Evolutionary conservation across 1,140 invertebrate species (phyloP).

Genomic region (Drosophila suzukii): DNA sequence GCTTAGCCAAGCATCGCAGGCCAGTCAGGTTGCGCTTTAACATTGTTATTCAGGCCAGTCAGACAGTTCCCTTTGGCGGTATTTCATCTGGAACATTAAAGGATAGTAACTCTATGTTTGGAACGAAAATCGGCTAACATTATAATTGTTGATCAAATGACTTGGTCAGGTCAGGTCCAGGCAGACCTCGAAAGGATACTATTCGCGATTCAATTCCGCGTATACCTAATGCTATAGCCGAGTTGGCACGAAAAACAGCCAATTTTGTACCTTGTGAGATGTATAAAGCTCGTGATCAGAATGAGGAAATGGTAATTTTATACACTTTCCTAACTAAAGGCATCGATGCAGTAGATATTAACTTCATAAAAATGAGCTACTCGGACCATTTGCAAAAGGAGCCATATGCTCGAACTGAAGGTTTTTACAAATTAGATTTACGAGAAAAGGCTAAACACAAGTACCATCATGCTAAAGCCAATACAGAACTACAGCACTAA

Average conservation of each 20-base stretch:
- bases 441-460: conserved; percentile 95
- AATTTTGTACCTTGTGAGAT: conserved; percentile 67
- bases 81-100: background rate
- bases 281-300: conserved; percentile 88
- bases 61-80: conserved; percentile 4
- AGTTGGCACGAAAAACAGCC: conserved; percentile 28
- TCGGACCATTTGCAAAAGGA: conserved; percentile 94
- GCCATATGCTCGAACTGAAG: conserved; percentile 94
- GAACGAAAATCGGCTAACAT: conserved; percentile 16
- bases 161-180: conserved; percentile 70
- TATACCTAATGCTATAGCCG: conserved; percentile 25
- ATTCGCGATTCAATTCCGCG: conserved; percentile 45
- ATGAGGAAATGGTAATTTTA: conserved; percentile 91
- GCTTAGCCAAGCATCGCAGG: conserved; percentile 87
- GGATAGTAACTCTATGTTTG: conserved; percentile 13
- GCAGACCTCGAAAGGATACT: conserved; percentile 77
- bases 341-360: conserved; percentile 96
- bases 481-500: conserved; percentile 85
- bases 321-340: conserved; percentile 95
- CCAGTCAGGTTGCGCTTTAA: conserved; percentile 90
- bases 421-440: conserved; percentile 96
- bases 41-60: conserved; percentile 92
- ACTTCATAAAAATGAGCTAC: conserved; percentile 93
- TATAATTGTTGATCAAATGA: conserved; percentile 15
- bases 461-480: conserved; percentile 91